phyloP scores from a whole-genome alignment of 2,797 vertebrate genomes.

The Muscicapa comitata region DNA sequence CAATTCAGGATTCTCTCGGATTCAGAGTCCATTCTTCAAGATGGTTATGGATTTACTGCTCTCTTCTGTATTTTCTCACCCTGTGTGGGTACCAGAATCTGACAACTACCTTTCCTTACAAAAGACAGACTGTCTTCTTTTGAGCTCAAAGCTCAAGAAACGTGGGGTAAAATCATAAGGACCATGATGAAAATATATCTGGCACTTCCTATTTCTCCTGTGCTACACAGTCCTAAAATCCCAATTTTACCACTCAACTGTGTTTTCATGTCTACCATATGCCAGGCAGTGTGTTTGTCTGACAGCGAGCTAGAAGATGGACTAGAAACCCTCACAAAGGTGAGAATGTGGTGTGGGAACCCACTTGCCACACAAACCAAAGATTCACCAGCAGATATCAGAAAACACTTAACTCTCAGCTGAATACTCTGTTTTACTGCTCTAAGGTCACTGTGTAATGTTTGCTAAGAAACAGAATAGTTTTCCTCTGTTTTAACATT shows the following conservation, averaged over 20 bases:
- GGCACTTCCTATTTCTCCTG: not conserved
- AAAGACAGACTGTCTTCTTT: not conserved
- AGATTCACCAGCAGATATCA: not conserved
- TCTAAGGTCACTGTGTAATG: not conserved
- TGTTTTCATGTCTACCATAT: not conserved
- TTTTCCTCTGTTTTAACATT: not conserved
- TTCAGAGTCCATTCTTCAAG: not conserved
- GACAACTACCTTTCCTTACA: not conserved
- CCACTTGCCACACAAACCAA: not conserved
- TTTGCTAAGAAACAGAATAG: not conserved
- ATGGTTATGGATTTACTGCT: not conserved
- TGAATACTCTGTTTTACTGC: not conserved
- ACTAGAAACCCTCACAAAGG: not conserved
- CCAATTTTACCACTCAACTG: not conserved
- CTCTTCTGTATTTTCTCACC: not conserved
- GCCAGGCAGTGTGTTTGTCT: not conserved
- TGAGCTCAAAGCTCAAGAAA: not conserved
- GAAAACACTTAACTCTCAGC: not conserved
- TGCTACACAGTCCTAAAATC: not conserved
- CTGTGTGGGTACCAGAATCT: fast-evolving
- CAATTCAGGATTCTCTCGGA: not conserved
- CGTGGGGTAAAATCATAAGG: not conserved
- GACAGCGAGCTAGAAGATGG: not conserved
- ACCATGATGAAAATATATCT: not conserved
- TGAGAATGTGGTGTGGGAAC: not conserved